Base-by-base conservation (phyloP, 1,140 invertebrate species). In the Pachyrhynchus sulphureomaculatus region DNA sequence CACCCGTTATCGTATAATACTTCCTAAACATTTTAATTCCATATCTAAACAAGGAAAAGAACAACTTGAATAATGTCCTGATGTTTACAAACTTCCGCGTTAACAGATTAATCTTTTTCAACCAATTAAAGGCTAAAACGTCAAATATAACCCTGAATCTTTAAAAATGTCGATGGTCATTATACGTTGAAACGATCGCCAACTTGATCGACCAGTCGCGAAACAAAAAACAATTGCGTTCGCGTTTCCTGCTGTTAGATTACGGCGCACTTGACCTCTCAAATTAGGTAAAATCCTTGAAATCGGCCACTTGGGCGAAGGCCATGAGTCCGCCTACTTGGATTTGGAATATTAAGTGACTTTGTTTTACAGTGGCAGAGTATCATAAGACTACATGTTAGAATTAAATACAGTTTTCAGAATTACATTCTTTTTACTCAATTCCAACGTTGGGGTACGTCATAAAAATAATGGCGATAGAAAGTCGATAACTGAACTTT, bases 221-320 rank as follows among this genome's bases (percentile, higher is more conserved):
- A 36, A 13, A 1, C 12, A 37, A 4, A 37, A 37, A 37, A 37
- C 12, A 37, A 37, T 13, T 37, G 6, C 34, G n/a, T 37, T 13
- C 5, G 29, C 12, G 29, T 6, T 32, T 32, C 12, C 12, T 37
- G 8, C 34, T 18, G 34, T 18, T 2, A 44, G 21, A 4, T 56
- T 18, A 15, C 17, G 15, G 21, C 41, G 53, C 29, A 56, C 53
- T 56, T 44, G 53, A 56, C 53, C 41, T 56, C 53, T 10, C 29
- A 13, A 33, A 21, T 56, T 44, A 29, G 12, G 37, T 26, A 17
- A 20, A 33, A 56, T 23, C 53, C 53, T 56, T 56, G 53, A 45
- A 45, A n/a, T 10, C 13, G 37, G 53, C 18, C 53, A 42, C 36
- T 44, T 56, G 4, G 53, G 21, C 26, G 37, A 56, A 56, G 53